Conservation (phyloP, 2,888 invertebrate genomes). For the Conistra vaccinii region DNA sequence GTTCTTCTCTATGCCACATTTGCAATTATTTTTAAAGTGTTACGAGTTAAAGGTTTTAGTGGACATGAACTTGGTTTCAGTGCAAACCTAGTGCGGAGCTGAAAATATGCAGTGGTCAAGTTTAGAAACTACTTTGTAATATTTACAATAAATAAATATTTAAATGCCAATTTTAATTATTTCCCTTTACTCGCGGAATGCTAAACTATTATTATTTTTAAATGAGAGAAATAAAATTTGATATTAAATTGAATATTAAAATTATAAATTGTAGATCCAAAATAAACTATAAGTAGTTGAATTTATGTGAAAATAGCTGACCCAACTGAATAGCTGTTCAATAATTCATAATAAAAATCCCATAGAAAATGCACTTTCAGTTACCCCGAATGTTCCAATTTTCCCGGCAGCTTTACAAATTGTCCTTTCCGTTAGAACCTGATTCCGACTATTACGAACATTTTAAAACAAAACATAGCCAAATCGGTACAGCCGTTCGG, state of each 20-base stretch:
- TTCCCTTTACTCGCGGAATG: background rate
- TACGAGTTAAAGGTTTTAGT: background rate
- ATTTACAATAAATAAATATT: slow-evolving; percentile 4
- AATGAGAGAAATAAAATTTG: background rate
- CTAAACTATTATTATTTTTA: background rate
- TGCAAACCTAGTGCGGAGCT: slow-evolving; percentile 11
- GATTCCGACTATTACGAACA: too few relatives aligned
- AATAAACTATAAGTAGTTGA: background rate
- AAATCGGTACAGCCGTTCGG: background rate
- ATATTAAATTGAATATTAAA: slow-evolving; percentile 3
- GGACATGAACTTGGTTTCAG: slow-evolving; percentile 19
- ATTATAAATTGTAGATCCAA: background rate
- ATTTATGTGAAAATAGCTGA: background rate
- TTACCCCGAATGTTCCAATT: too few relatives aligned
- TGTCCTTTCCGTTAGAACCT: too few relatives aligned
- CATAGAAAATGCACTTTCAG: too few relatives aligned
- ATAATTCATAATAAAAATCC: background rate
- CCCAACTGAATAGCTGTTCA: too few relatives aligned
- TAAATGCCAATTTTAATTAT: background rate
- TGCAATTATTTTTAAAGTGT: background rate
- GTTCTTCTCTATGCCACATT: background rate
- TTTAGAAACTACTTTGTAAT: slow-evolving; percentile 1
- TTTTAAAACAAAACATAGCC: too few relatives aligned
- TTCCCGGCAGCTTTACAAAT: too few relatives aligned
- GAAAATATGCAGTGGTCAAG: slow-evolving; percentile 3